Percentiles rank a stretch among this genome's conserved stretches.
Evolutionary conservation across 2,797 vertebrate genomes (phyloP).

Genomic region (Schizopygopsis malacanthus): DNA sequence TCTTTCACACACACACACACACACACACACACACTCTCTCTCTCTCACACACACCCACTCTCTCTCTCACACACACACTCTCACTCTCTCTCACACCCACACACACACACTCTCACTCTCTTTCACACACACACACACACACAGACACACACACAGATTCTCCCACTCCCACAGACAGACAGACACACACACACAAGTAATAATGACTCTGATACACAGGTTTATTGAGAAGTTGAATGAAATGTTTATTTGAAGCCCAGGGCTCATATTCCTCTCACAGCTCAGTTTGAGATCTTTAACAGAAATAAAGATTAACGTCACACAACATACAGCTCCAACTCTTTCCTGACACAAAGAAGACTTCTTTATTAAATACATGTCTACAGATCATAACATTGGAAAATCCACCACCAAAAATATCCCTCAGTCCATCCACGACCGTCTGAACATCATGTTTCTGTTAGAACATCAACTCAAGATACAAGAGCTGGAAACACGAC

Average conservation of each 20-base stretch:
- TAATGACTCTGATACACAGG: too few relatives aligned
- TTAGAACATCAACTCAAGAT: background rate
- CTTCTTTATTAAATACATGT: background rate
- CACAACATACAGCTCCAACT: background rate
- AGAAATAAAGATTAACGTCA: background rate
- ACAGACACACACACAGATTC: too few relatives aligned
- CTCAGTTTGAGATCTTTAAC: background rate
- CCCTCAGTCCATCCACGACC: background rate
- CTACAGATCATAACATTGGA: background rate
- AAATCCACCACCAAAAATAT: background rate
- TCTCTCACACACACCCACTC: too few relatives aligned
- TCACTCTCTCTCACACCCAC: too few relatives aligned
- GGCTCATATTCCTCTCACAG: background rate
- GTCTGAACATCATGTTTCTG: background rate
- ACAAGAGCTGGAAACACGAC: background rate
- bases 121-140: too few relatives aligned
- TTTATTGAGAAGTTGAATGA: constrained; percentile 1
- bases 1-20: too few relatives aligned
- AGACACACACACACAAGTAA: too few relatives aligned
- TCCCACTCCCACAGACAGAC: too few relatives aligned
- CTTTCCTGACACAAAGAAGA: background rate
- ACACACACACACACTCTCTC: too few relatives aligned
- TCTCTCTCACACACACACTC: too few relatives aligned
- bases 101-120: too few relatives aligned
- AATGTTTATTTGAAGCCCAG: background rate